Evolutionary conservation across 2,797 vertebrate genomes (phyloP).

Genomic region (Cossypha heuglini): DNA sequence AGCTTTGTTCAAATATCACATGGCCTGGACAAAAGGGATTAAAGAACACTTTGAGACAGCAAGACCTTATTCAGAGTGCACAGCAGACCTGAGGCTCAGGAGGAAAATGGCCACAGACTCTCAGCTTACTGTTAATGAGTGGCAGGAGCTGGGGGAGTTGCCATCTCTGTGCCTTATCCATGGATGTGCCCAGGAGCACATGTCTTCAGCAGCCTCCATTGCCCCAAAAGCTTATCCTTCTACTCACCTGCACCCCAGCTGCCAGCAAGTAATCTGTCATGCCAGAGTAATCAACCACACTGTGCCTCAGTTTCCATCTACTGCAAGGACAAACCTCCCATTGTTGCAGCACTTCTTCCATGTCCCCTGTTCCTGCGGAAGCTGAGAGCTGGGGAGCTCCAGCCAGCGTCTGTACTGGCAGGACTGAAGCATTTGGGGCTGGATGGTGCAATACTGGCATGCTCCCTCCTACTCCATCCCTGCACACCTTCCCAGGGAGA

Average conservation of each 20-base stretch:
- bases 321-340: accelerated
- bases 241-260: neutral
- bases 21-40: neutral
- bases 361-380: accelerated
- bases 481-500: neutral
- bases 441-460: neutral
- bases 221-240: neutral
- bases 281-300: accelerated
- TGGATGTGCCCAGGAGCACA: neutral
- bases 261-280: accelerated
- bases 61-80: neutral
- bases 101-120: neutral
- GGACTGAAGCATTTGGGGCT: neutral
- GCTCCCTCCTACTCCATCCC: neutral
- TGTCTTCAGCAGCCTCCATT: neutral
- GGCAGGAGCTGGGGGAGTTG: neutral
- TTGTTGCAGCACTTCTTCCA: neutral
- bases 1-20: neutral
- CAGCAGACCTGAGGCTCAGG: neutral
- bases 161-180: neutral
- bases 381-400: neutral
- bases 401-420: neutral
- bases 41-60: neutral
- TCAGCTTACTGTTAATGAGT: neutral
- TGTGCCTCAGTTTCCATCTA: neutral